Evolutionary conservation across 2,888 invertebrate species (phyloP), one percentile per base, ranked within the genome.

Genomic region (Disparrhopalites patrizii): DNA sequence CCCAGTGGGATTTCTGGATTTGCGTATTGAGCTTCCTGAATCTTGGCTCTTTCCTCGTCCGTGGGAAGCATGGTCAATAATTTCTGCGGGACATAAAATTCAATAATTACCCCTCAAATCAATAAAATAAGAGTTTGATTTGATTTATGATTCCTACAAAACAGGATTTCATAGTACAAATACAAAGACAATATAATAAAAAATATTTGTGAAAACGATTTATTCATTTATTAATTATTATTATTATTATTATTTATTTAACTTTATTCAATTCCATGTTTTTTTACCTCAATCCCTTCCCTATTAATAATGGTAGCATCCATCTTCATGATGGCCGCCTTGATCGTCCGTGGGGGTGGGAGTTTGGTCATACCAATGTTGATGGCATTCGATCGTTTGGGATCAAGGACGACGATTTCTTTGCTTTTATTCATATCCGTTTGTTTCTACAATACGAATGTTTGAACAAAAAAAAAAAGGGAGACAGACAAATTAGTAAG

Each of bases 321-420:
- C 96, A 99, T 99, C 82, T 99, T 99, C 79, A 99, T 83, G 70
- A 96, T 94, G 28, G 98, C 99, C n/a, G 96, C 91, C 79, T 98
- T 98, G 71, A 99, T 99, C 7, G 97, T 93, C 72, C 96, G 86
- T 0, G 97, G 93, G 0, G 97, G 97, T 1, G 99, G 99, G 71
- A 99, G 82, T 79, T 97, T 98, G 25, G 98, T 99, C 89, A 99
- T 91, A 18, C 97, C 97, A 76, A 99, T 99, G 79, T 99, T 99
- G 76, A 99, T 99, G 47, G 96, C 97, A 80, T 99, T 99, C 7
- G 99, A 99, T 72, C 99, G 85, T 79, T 98, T 99, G 52, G 95
- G 90, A 80, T 96, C 95, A 80, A 99, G 82, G 43, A 99, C 96
- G 64, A 96, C 91, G 69, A 95, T 87, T 80, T 93, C 92, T 79